phyloP scores from a whole-genome alignment of 2,113 vertebrate genomes.

The Tangachromis dhanisi region DNA sequence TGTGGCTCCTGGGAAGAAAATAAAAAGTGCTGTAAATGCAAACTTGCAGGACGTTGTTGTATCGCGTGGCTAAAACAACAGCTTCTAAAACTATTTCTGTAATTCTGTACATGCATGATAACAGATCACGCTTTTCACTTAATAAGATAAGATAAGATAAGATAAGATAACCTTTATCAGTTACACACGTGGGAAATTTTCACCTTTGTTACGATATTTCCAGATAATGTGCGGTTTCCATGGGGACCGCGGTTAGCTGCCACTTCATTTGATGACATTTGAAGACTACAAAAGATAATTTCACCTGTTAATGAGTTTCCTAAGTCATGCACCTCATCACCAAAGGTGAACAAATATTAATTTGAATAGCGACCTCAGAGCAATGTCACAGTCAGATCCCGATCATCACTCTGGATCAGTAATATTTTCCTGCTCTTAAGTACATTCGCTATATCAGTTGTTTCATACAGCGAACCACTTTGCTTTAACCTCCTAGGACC shows the following conservation, averaged over 20 bases:
- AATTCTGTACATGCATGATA: neutral
- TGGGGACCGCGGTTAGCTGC: neutral
- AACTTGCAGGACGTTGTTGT: neutral
- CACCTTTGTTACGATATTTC: neutral
- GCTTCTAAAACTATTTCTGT: neutral
- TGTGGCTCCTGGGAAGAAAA: neutral
- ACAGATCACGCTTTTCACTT: fast-evolving
- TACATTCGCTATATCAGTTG: neutral
- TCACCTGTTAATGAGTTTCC: neutral
- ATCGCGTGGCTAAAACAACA: neutral
- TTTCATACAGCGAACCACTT: neutral
- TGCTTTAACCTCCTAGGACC: neutral
- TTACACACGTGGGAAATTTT: neutral
- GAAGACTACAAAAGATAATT: neutral
- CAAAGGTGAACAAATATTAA: neutral
- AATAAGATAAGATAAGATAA: neutral
- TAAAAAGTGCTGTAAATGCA: neutral
- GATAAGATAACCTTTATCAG: neutral
- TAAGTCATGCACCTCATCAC: neutral
- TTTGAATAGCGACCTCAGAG: neutral
- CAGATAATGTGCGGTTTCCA: neutral
- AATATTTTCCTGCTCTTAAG: neutral
- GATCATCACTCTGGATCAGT: neutral
- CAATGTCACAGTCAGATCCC: neutral
- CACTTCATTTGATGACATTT: neutral